phyloP scores from a whole-genome alignment of 2,113 vertebrate species.

The Dendrocopos noguchii region DNA sequence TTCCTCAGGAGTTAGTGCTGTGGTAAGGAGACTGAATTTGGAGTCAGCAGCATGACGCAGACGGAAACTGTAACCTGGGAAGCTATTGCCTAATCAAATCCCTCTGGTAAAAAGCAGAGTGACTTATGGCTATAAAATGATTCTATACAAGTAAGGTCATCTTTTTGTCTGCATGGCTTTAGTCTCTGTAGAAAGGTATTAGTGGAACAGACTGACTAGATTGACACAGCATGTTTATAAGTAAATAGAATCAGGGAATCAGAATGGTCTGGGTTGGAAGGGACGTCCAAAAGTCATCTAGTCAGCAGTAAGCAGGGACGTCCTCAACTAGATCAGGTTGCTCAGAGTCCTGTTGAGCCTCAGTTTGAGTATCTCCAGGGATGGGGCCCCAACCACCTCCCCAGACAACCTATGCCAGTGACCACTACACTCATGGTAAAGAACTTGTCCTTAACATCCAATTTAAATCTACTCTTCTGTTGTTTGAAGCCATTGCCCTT shows the following conservation, averaged over 20 bases:
- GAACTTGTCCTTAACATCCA: too few relatives aligned
- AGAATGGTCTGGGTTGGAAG: too few relatives aligned
- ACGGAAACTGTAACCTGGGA: neutral
- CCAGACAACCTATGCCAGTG: too few relatives aligned
- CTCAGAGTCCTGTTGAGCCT: too few relatives aligned
- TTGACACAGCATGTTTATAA: neutral
- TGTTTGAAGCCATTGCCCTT: too few relatives aligned
- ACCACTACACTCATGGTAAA: too few relatives aligned
- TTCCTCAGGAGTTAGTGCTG: conserved; percentile 24
- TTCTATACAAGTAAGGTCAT: neutral
- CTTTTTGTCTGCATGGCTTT: neutral
- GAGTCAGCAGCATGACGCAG: conserved; percentile 1
- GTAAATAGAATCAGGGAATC: neutral
- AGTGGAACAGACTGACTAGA: neutral
- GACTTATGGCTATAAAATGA: neutral
- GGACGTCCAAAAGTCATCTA: too few relatives aligned
- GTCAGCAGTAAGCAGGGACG: too few relatives aligned
- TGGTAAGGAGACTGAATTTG: neutral
- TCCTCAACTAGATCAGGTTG: too few relatives aligned
- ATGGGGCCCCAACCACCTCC: too few relatives aligned
- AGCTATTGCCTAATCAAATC: conserved; percentile 26
- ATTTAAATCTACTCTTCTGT: too few relatives aligned
- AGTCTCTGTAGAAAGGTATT: neutral
- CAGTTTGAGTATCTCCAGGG: too few relatives aligned
- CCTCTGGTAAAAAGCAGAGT: neutral